Base-by-base conservation (phyloP, 2,797 vertebrate genomes). In the Rhinoraja longicauda region DNA sequence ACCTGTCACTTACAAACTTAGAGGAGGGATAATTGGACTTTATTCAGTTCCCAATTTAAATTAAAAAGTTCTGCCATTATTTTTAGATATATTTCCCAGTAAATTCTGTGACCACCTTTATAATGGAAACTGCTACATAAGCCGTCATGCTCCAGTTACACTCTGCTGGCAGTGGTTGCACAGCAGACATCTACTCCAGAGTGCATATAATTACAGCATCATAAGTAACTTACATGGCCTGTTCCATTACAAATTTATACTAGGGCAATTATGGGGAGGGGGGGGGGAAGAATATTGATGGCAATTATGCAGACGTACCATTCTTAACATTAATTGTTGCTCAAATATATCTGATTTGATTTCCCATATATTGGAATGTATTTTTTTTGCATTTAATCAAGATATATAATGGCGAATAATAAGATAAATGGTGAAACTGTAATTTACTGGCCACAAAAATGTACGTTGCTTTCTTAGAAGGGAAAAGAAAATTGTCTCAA, bases 401-500 rank as follows among this genome's bases (percentile, higher is more conserved):
- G 36, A 36, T 84, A 26, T 26, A 12, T 26, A 57, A 26, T 53
- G 4, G 5, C 45, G 6, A 24, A 81, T 81, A 81, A 45, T 45
- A 2, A 82, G 6, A 57, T 82, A 82, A 82, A 82, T 82, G 45
- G 26, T 24, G 53, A 82, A 57, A 82, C 26, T 59, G 9, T 19
- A n/a, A 57, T 84, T 84, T 84, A n/a, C 17, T 59, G 59, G 3
- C 26, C 26, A 59, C 45, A 82, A 29, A 84, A 84, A 29, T 21
- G 64, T 64, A 45, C 4, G n/a, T 29, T 24, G 39, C 73, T 36
- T 79, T 92, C 39, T 75, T 75, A 45, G 45, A 92, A 75, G 5
- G 70, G 13, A 13, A 95, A 94, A 95, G 94, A 94, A 79, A 67
- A 94, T 24, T n/a, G 57, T 76, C 94, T 94, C 91, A 94, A 93